Percentiles rank a stretch among this genome's conserved stretches.
Evolutionary conservation across 2,797 vertebrate species (phyloP).

Genomic region (Prionace glauca): DNA sequence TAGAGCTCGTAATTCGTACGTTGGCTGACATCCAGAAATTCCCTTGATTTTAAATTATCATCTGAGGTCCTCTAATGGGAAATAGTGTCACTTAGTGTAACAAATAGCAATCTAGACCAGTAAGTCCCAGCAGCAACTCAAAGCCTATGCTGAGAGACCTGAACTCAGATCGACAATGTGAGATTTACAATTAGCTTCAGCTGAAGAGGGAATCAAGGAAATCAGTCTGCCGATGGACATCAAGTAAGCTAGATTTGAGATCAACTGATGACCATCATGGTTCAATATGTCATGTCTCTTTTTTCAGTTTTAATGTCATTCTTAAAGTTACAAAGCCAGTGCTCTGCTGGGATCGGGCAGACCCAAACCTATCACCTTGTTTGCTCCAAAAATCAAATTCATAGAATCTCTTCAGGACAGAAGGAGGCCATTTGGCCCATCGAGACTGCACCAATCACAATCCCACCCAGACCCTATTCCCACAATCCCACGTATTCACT

Average conservation of each 20-base stretch:
- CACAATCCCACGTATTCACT: too few species aligned
- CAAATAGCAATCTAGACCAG: background rate
- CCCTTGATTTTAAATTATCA: background rate
- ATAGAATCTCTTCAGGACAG: too few species aligned
- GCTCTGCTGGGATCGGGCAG: too few species aligned
- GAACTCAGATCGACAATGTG: background rate
- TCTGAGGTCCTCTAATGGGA: background rate
- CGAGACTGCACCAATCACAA: too few species aligned
- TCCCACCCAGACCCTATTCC: too few species aligned
- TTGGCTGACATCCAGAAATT: background rate
- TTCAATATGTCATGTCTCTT: background rate
- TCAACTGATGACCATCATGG: background rate
- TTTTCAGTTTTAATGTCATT: too few species aligned
- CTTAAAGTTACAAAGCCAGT: too few species aligned
- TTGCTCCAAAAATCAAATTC: too few species aligned
- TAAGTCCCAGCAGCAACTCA: background rate
- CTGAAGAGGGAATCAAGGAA: background rate
- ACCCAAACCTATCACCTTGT: too few species aligned
- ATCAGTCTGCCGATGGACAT: background rate
- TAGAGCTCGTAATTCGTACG: background rate
- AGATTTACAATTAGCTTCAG: background rate
- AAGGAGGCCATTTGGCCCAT: too few species aligned
- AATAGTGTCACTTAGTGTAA: background rate
- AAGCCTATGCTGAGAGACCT: background rate
- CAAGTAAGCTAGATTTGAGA: background rate